Evolutionary conservation across 2,797 vertebrate species (phyloP), one percentile per base, ranked within the genome.

Genomic region (Pipistrellus pipistrellus): DNA sequence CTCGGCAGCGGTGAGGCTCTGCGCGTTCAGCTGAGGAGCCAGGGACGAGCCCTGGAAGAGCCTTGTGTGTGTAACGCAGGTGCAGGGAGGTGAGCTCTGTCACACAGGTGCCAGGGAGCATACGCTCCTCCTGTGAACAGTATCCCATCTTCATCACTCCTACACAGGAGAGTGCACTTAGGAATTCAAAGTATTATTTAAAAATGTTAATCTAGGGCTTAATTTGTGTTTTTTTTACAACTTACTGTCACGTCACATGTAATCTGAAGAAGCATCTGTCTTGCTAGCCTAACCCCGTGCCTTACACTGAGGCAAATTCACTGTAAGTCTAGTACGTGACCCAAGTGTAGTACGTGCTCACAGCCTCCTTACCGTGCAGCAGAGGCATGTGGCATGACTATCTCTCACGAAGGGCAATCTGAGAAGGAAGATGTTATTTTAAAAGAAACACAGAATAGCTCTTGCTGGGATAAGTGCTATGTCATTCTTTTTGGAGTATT

Each of bases 351-450:
- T 21, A 71, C 1, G 11, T 18, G 7, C 35, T 84, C 62, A 88
- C 6, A 73, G 44, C 21, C 25, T 93, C 48, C 38, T 73, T 48
- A 83, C 53, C 48, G 75, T 77, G 53, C 27, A 78, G n/a, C 25
- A 23, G 8, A 78, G 48, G 27, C 81, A 68, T 2, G 44, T 41
- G 66, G 30, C 0, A 0, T 41, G 66, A 51, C 15, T 51, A 35
- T 32, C 51, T 92, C 88, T 78, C 90, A 46, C 2, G 0, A 84
- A 85, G 68, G 62, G 44, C 32, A 91, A 41, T 3, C 35, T 9
- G n/a, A 87, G 35, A 77, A 87, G 38, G 30, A 44, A 92, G 83
- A 51, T 30, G n/a, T 68, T 64, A 57, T 72, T 91, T 76, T 91
- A 57, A 93, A 53, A 75, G 11, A 55, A 75, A 51, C 11, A 59